Evolutionary conservation across 2,113 vertebrate species (phyloP), one percentile per base, ranked within the genome.

Genomic region (Menidia beryllina): DNA sequence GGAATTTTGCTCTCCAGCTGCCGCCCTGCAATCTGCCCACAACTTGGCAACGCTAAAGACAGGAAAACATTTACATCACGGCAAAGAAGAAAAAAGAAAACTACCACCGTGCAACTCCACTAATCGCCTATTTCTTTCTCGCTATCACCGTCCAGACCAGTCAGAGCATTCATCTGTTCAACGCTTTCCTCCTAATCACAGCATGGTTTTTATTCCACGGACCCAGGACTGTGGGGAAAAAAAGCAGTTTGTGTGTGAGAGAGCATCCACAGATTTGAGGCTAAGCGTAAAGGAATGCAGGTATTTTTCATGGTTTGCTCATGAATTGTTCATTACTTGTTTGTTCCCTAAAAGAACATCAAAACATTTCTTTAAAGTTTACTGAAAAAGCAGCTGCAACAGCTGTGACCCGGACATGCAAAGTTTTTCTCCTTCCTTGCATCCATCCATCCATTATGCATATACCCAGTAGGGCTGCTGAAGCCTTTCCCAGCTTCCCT

Each of bases 1-100:
- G 79, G 69, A 82, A 45, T 69, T 77, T 72, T 36, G 5, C 48
- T 52, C 39, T 34, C 59, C 77, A 86, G 78, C 75, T 85, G 75
- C 70, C 55, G 15, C 23, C 13, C 56, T 64, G 69, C 79, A 75
- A 71, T 81, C 66, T 39, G 52, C 3, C 23, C 26, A 6, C 50
- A 25, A 75, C 45, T 27, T 30, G 50, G 65, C 62, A 19, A 48
- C 17, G 1, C 64, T 62, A 68, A 88, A 85, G 79, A 55, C 65
- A 77, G 48, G 63, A 66, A 82, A 79, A 79, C 69, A 68, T 77
- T 85, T 48, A 69, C 60, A 34, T 34, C 30, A 34, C 10, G 13
- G 38, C 15, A 25, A 1, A 7, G 25, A 53, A 53, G 63, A 55
- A 69, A 66, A 26, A 53, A 53, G 63, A 55, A 69, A 66, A 26